Base-by-base conservation (phyloP, 2,113 vertebrate genomes). In the Ranitomeya variabilis region DNA sequence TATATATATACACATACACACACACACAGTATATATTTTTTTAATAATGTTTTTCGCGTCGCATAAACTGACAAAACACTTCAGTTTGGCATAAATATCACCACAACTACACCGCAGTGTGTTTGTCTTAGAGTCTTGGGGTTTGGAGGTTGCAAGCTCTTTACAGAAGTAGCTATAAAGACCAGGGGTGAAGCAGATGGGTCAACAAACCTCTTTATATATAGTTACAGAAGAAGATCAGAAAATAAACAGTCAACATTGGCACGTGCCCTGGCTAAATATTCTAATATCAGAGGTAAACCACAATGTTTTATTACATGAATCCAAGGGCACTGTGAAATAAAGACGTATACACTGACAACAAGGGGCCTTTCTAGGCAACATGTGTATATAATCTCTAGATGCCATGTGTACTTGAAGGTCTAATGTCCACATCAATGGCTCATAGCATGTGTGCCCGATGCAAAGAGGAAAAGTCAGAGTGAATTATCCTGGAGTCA, bases 271-370 rank as follows among this genome's bases (percentile, higher is more conserved):
- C 82, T 55, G 45, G 71, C 12, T 55, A 71, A 84, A 84, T 84
- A 84, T 84, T 84, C 82, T 84, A 84, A 71, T 84, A 85, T 74
- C 83, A 74, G 83, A 57, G 83, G 83, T 85, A 55, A 73, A 45
- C 83, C 83, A 85, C 67, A 57, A n/a, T 85, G n/a, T 76, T 60
- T 76, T 85, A 85, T 59, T 59, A 85, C 83, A 55, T 59, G 67
- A 74, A 85, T 57, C 83, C 67, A 85, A 85, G 23, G n/a, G 83
- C 73, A 37, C 31, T 19, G 67, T 59, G 69, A 76, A 85, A 76
- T 37, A 85, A 74, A 73, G 52, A 55, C 52, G 69, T 54, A 85
- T 74, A 73, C 45, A 85, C 83, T 37, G n/a, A 71, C 52, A 74
- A 85, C n/a, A 85, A 85, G 83, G 54, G 54, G 59, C 26, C 73